A percentile compares a stretch with the other conserved stretches of the same genome.
Evolutionary conservation across 2,797 vertebrate genomes (phyloP).

Genomic region (Halcyon smyrnensis): DNA sequence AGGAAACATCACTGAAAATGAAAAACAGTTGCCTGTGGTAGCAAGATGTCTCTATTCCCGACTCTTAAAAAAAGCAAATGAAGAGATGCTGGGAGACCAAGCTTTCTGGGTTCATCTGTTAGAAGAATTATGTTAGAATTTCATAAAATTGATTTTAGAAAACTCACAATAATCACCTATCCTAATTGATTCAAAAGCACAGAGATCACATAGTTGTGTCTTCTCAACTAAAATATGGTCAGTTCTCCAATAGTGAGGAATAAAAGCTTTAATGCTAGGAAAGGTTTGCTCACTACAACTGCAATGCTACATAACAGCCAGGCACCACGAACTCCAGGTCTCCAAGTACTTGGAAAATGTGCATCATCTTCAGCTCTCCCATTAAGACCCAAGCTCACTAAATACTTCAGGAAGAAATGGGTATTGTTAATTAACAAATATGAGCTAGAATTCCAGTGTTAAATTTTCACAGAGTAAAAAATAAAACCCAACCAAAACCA

Average conservation of each 20-base stretch:
- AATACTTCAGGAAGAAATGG: neutral
- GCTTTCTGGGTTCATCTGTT: neutral
- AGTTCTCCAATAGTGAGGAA: neutral
- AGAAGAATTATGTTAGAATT: neutral
- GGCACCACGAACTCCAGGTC: accelerated
- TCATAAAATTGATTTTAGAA: neutral
- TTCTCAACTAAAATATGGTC: neutral
- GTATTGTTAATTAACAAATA: neutral
- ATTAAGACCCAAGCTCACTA: neutral
- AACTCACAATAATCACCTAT: neutral
- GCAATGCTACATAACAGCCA: neutral
- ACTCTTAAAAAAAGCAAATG: neutral
- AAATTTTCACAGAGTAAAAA: neutral
- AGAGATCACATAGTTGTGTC: neutral
- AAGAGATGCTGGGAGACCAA: neutral
- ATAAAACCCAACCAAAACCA: too few species aligned
- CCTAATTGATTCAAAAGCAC: neutral
- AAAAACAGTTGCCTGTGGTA: neutral
- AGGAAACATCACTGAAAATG: neutral
- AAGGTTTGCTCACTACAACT: neutral
- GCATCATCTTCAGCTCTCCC: neutral
- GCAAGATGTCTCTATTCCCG: neutral
- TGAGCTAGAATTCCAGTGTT: neutral
- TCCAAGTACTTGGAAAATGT: neutral
- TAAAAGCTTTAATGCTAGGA: neutral